Conservation (phyloP, 2,797 vertebrate species). For the Myoxocephalus aenaeus region DNA sequence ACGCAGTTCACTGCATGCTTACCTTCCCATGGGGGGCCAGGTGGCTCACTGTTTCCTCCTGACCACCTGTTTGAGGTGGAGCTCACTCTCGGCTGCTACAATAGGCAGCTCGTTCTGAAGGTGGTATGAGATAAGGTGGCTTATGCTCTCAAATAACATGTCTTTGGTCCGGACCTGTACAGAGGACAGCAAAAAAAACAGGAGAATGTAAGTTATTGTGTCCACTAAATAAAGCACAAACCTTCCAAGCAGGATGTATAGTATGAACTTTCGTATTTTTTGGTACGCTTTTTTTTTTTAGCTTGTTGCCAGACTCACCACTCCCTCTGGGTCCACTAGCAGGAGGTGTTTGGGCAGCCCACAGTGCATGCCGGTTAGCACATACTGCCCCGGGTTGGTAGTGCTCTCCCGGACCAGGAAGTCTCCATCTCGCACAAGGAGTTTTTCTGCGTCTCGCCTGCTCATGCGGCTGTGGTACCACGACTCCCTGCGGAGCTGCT, state of each 20-base stretch:
- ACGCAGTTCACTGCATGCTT: slow-evolving; percentile 12
- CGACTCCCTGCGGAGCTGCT: slow-evolving; percentile 90
- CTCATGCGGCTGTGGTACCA: slow-evolving; percentile 99
- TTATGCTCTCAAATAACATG: slow-evolving; percentile 97
- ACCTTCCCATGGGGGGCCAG: slow-evolving; percentile 41
- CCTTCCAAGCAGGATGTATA: background rate
- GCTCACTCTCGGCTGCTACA: slow-evolving; percentile 94
- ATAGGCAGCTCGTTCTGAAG: slow-evolving; percentile 95
- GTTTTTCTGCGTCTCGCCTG: slow-evolving; percentile 91
- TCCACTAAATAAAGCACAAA: background rate
- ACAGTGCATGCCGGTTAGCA: slow-evolving; percentile 95
- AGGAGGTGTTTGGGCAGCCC: slow-evolving; percentile 96
- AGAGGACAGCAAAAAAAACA: background rate
- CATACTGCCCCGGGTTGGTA: slow-evolving; percentile 96
- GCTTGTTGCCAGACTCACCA: slow-evolving; percentile 86
- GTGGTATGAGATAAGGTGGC: slow-evolving; percentile 95
- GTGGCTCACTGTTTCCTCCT: slow-evolving; percentile 86
- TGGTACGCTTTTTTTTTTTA: background rate
- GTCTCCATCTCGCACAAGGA: slow-evolving; percentile 91
- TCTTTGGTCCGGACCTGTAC: slow-evolving; percentile 96
- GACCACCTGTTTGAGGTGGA: slow-evolving; percentile 93
- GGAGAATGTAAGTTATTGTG: background rate
- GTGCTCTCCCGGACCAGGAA: slow-evolving; percentile 96
- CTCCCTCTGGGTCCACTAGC: slow-evolving; percentile 96
- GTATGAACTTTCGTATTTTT: background rate